Conservation (phyloP, 2,797 vertebrate species). For the Kryptolebias ocellatus region DNA sequence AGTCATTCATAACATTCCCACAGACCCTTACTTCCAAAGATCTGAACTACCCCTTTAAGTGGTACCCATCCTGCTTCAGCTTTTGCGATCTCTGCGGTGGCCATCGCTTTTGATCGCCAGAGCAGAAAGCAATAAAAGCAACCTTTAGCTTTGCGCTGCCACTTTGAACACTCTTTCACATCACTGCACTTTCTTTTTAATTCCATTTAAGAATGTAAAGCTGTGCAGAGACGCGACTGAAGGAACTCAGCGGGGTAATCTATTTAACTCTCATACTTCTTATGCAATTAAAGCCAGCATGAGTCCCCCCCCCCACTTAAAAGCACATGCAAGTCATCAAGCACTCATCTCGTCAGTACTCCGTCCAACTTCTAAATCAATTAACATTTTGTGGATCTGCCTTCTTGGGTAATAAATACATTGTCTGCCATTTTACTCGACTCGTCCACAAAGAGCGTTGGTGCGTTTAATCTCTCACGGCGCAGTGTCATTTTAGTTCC, state of each 20-base stretch:
- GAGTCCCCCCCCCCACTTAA: slow-evolving; percentile 5
- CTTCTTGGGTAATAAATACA: slow-evolving; percentile 61
- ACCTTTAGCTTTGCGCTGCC: slow-evolving; percentile 52
- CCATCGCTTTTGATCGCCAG: slow-evolving; percentile 35
- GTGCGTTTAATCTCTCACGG: slow-evolving; percentile 51
- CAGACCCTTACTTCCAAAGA: no score
- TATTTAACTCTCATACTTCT: slow-evolving; percentile 37
- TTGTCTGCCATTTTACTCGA: slow-evolving; percentile 50
- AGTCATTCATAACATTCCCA: slow-evolving; percentile 23
- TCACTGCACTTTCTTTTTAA: slow-evolving; percentile 40
- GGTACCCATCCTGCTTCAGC: no score
- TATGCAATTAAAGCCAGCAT: slow-evolving; percentile 56
- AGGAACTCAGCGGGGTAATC: slow-evolving; percentile 36
- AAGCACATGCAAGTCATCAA: slow-evolving; percentile 27
- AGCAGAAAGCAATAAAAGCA: slow-evolving; percentile 55
- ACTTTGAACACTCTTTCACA: slow-evolving; percentile 53
- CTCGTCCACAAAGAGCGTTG: slow-evolving; percentile 49
- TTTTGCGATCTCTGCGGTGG: slow-evolving; percentile 36
- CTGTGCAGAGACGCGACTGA: slow-evolving; percentile 23
- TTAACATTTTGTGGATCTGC: slow-evolving; percentile 58
- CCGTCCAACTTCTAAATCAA: slow-evolving; percentile 59
- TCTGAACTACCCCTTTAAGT: no score
- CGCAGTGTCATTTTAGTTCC: slow-evolving; percentile 34
- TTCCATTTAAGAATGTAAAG: slow-evolving; percentile 46
- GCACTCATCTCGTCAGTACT: slow-evolving; percentile 33